phyloP scores from a whole-genome alignment of 1,140 invertebrate species.

The Propsilocerus akamusi region DNA sequence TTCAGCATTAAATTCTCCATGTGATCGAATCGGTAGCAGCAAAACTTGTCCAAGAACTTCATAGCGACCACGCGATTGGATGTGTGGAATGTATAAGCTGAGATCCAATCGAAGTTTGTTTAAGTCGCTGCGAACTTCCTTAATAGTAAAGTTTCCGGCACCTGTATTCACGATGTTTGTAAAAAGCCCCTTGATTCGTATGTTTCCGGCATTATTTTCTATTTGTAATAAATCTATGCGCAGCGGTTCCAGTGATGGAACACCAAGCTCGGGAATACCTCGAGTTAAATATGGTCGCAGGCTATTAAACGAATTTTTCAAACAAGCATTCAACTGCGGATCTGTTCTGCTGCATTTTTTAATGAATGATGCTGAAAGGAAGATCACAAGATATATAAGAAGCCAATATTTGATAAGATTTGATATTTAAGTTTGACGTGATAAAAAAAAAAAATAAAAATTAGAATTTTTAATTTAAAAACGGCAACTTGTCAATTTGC shows the following conservation, averaged over 20 bases:
- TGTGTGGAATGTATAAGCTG: constrained; percentile 42
- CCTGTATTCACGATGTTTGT: constrained; percentile 49
- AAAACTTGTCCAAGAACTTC: constrained; percentile 54
- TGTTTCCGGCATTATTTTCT: constrained; percentile 53
- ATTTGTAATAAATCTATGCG: constrained; percentile 46
- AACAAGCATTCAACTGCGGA: constrained; percentile 42
- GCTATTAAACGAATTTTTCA: constrained; percentile 48
- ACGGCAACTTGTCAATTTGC: not conserved
- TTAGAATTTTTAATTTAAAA: not conserved
- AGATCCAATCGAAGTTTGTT: constrained; percentile 42
- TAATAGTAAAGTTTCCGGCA: constrained; percentile 49
- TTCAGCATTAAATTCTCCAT: constrained; percentile 54
- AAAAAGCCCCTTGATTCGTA: constrained; percentile 46
- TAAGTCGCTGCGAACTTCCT: constrained; percentile 16
- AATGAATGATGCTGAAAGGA: constrained; percentile 51
- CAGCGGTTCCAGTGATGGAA: constrained; percentile 53
- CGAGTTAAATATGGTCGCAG: constrained; percentile 43
- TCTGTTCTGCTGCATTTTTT: constrained; percentile 43
- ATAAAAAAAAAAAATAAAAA: not conserved
- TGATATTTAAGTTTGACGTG: not conserved
- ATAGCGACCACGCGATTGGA: constrained; percentile 50
- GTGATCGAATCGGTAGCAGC: constrained; percentile 51
- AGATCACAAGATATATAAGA: too few species aligned
- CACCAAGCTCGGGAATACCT: constrained; percentile 44
- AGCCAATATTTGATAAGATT: not conserved